A percentile compares a stretch with the other conserved stretches of the same genome.
phyloP scores from a whole-genome alignment of 1,140 invertebrate species.

The Myzus persicae region DNA sequence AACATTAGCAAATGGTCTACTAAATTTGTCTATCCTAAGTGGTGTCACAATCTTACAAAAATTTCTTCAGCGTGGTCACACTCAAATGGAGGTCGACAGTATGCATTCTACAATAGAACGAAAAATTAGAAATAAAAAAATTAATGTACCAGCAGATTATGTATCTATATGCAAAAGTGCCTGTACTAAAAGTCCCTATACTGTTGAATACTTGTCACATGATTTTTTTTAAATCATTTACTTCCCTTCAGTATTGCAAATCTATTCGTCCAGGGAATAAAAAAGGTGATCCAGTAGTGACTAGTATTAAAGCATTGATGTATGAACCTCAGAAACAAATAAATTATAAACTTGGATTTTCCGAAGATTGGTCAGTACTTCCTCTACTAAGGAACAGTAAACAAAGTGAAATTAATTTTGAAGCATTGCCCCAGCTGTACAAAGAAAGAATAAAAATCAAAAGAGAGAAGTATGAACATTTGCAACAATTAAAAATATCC shows the following conservation, averaged over 20 bases:
- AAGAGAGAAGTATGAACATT: conserved; percentile 42
- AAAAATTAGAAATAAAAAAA: conserved; percentile 51
- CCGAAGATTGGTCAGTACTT: conserved; percentile 14
- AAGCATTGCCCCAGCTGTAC: background rate
- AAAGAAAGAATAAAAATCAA: background rate
- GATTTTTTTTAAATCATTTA: conserved; percentile 56
- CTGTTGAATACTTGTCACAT: conserved; percentile 50
- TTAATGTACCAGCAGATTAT: conserved; percentile 60
- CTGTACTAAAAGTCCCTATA: conserved; percentile 48
- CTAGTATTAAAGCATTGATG: conserved; percentile 59
- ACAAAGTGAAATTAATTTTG: background rate
- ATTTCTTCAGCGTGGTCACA: conserved; percentile 56
- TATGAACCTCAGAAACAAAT: conserved; percentile 59
- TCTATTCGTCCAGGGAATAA: conserved; percentile 58
- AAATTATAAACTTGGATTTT: conserved; percentile 14
- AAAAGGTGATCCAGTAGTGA: conserved; percentile 55
- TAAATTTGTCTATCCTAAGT: background rate
- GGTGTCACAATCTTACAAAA: background rate
- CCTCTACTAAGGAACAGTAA: background rate
- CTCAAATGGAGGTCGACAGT: conserved; percentile 60
- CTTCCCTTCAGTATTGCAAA: background rate
- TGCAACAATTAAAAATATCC: background rate
- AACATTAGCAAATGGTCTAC: background rate
- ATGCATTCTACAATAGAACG: conserved; percentile 59
- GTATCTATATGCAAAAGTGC: conserved; percentile 47